Evolutionary conservation across 2,113 vertebrate species (phyloP).

Genomic region (Polypterus bichir): DNA sequence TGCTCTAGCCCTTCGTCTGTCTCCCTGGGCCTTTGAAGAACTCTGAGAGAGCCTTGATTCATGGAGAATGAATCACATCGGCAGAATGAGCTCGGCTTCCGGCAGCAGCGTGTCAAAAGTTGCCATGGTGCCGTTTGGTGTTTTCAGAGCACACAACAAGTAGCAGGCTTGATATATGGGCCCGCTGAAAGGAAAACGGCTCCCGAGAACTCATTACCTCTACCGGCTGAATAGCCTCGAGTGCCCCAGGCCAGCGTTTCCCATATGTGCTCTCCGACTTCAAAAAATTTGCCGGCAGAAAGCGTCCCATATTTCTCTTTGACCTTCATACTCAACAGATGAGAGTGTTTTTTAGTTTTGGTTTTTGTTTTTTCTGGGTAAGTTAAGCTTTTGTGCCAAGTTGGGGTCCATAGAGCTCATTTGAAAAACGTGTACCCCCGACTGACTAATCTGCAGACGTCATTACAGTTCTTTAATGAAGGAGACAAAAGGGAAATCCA

Average conservation of each 20-base stretch:
- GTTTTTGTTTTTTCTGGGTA: too few relatives aligned
- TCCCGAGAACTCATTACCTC: constrained; percentile 35
- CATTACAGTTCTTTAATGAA: too few relatives aligned
- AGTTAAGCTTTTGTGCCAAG: too few relatives aligned
- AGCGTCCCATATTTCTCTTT: neutral
- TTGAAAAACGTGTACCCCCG: too few relatives aligned
- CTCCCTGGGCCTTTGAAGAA: too few relatives aligned
- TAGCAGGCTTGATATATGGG: constrained; percentile 58
- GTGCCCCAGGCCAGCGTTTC: constrained; percentile 34
- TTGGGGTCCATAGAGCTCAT: too few relatives aligned
- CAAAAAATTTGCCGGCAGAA: constrained; percentile 37
- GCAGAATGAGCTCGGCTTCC: constrained; percentile 81
- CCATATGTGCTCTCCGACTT: constrained; percentile 32
- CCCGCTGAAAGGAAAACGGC: constrained; percentile 39
- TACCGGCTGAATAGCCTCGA: constrained; percentile 40
- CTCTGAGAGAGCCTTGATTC: constrained; percentile 25
- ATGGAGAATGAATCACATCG: constrained; percentile 50
- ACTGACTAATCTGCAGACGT: too few relatives aligned
- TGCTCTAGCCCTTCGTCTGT: too few relatives aligned
- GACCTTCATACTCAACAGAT: neutral
- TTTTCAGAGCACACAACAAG: constrained; percentile 56
- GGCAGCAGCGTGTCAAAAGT: constrained; percentile 57
- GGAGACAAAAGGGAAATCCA: too few relatives aligned
- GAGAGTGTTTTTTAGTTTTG: too few relatives aligned
- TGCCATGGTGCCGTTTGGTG: constrained; percentile 76